Base-by-base conservation (phyloP, 1,140 invertebrate genomes). In the Eupeodes corollae region DNA sequence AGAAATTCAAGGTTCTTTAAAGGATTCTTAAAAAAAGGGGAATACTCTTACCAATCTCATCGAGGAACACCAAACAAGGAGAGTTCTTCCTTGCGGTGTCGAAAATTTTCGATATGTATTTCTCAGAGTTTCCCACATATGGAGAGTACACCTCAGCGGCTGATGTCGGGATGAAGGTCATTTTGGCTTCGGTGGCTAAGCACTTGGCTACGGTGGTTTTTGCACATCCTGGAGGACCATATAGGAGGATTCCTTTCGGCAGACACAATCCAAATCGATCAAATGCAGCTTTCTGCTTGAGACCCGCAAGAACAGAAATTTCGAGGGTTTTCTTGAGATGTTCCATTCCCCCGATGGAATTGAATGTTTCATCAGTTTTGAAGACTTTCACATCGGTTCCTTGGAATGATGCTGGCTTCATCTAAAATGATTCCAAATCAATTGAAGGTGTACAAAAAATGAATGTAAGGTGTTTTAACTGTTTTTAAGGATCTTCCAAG, bases 171-270 rank as follows among this genome's bases (percentile, higher is more conserved):
- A 83, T 68, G 35, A 84, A 79, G n/a, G 76, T 77, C 47, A 74
- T 74, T 47, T 75, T 68, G 19, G 75, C 74, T 43, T 78, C 75
- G 46, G 71, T 74, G 14, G 83, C 82, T 21, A 84, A 47, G 5
- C 82, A 81, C 55, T 78, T 73, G 12, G 79, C 80, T 15, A 86
- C 69, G 49, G 77, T 78, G 8, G 84, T 87, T 71, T 87, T 87
- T 5, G 78, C 82, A 65, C 83, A 86, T 2, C 84, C 84, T 1
- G 84, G 83, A 15, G 84, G 84, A 2, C 84, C 84, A 68, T 85
- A 84, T 30, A 87, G 73, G 14, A 87, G 62, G 30, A 86, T 67
- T 43, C 52, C 63, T 13, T 60, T 55, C 1, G 82, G 76, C 44
- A 78, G 67, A 15, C 62, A 63, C 16, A 86, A 70, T 12, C 78